A percentile compares a stretch with the other conserved stretches of the same genome.
Evolutionary conservation across 2,888 invertebrate species (phyloP).

Genomic region (Encarsia formosa): DNA sequence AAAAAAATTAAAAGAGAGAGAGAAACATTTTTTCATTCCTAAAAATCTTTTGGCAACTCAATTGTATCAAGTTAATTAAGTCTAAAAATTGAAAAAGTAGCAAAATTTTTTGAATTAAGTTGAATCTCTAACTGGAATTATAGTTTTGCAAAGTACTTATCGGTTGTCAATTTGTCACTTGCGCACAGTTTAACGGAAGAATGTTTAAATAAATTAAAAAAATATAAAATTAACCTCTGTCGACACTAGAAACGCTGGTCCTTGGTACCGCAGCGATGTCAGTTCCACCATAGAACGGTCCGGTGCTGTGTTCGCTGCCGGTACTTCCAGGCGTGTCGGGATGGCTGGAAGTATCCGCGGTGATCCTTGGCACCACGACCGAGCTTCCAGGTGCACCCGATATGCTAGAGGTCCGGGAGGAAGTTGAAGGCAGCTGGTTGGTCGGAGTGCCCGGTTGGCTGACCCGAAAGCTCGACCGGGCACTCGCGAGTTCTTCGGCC

Average conservation of each 20-base stretch:
- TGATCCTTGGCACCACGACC: not conserved
- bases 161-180: no score
- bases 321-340: conserved; percentile 48
- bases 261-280: conserved; percentile 42
- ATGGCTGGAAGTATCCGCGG: conserved; percentile 38
- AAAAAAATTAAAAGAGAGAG: no score
- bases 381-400: conserved; percentile 42
- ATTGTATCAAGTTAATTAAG: no score
- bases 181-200: no score
- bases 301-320: conserved; percentile 48
- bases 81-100: no score
- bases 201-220: no score
- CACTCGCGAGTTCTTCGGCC: conserved; percentile 16
- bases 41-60: no score
- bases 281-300: conserved; percentile 51
- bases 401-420: conserved; percentile 41
- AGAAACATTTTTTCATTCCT: no score
- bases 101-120: no score
- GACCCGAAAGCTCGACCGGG: conserved; percentile 20
- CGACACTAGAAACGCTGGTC: conserved; percentile 47
- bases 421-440: conserved; percentile 35
- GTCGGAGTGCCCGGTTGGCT: conserved; percentile 38
- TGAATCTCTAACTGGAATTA: no score
- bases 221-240: conserved; percentile 41
- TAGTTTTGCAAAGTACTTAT: no score